Evolutionary conservation across 2,797 vertebrate genomes (phyloP).

Genomic region (Xenopus petersii): DNA sequence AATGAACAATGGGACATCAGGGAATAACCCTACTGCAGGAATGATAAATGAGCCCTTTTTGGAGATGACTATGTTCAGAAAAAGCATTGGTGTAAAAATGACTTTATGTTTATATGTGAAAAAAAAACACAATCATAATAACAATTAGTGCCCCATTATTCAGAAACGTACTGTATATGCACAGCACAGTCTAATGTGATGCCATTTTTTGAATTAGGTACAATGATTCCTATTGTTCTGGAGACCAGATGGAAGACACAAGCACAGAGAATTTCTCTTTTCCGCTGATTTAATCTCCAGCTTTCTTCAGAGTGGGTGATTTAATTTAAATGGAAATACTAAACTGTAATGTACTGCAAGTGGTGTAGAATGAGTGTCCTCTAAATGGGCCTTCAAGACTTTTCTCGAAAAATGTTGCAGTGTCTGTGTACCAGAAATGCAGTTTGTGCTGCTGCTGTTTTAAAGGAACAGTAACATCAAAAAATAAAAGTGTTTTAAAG

Average conservation of each 20-base stretch:
- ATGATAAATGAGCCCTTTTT: conserved; percentile 69
- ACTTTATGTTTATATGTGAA: conserved; percentile 35
- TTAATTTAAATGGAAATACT: conserved; percentile 2
- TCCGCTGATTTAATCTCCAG: not conserved
- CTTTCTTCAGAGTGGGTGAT: not conserved
- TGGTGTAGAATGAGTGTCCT: not conserved
- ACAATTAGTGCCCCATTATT: conserved; percentile 39
- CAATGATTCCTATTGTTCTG: conserved; percentile 6
- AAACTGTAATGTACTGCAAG: conserved; percentile 5
- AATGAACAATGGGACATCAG: conserved; percentile 72
- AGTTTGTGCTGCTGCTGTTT: not conserved
- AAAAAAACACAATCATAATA: conserved; percentile 47
- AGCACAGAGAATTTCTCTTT: conserved; percentile 1
- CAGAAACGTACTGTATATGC: not conserved
- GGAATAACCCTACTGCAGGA: conserved; percentile 65
- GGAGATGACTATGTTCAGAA: conserved; percentile 51
- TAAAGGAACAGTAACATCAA: too few species aligned
- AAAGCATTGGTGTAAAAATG: conserved; percentile 23
- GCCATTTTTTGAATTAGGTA: not conserved
- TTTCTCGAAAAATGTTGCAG: not conserved
- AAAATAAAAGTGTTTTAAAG: too few species aligned
- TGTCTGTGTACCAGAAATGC: not conserved
- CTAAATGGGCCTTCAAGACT: not conserved
- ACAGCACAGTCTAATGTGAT: not conserved
- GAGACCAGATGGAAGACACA: not conserved